These are phyloP conservation scores for Aleiodes alternator DNA, from an alignment of 2,888 invertebrate species.

Conservation along the genomic window DNA sequence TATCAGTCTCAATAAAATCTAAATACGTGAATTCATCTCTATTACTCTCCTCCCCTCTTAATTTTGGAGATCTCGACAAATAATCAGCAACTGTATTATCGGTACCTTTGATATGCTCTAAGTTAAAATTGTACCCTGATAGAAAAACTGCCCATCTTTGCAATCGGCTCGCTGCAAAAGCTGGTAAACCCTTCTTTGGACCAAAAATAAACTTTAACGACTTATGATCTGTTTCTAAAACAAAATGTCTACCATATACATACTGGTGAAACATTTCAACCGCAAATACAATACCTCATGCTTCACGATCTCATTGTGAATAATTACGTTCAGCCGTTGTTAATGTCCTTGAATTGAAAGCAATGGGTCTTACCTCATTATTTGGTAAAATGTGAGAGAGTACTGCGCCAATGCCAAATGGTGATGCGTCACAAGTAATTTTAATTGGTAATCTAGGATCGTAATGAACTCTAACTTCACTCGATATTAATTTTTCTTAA, in stretches of 20 bases:
- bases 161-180: constrained; percentile 58
- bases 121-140: constrained; percentile 37
- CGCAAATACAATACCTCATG: constrained; percentile 48
- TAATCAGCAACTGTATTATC: constrained; percentile 35
- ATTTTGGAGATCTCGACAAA: constrained; percentile 30
- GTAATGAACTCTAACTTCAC: constrained; percentile 28
- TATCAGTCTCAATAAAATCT: constrained; percentile 27
- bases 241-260: constrained; percentile 57
- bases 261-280: constrained; percentile 57
- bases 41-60: constrained; percentile 14
- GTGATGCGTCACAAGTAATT: constrained; percentile 40
- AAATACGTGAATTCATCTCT: constrained; percentile 21
- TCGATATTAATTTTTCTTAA: not conserved
- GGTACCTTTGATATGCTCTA: constrained; percentile 36
- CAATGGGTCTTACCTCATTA: constrained; percentile 33
- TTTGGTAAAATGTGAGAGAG: constrained; percentile 33
- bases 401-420: constrained; percentile 35
- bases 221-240: constrained; percentile 67
- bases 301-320: constrained; percentile 5
- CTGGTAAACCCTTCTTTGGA: constrained; percentile 52
- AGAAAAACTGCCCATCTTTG: constrained; percentile 62
- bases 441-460: constrained; percentile 30
- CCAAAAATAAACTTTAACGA: constrained; percentile 61
- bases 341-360: constrained; percentile 22
- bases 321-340: not conserved